Conservation (phyloP, 2,888 invertebrate genomes). For the Erebia palarica region DNA sequence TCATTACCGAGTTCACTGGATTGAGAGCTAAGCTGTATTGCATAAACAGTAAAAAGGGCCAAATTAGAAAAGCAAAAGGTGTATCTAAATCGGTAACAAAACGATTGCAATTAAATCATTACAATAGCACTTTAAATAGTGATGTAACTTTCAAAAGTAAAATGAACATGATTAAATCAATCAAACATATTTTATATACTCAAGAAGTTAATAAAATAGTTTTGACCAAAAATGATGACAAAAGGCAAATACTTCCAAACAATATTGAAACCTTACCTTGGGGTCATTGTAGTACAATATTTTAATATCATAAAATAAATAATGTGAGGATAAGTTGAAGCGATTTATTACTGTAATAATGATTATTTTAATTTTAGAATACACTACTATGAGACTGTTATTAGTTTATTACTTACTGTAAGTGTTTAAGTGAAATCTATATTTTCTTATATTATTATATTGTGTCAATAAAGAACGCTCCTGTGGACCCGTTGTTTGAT, state of each 20-base stretch:
- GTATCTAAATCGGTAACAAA: constrained; percentile 9
- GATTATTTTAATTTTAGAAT: not conserved
- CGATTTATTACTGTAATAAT: not conserved
- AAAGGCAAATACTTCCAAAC: constrained; percentile 16
- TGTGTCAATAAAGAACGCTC: not conserved
- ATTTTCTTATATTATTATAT: not conserved
- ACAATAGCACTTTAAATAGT: constrained; percentile 8
- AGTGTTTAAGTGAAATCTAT: not conserved
- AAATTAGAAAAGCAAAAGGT: constrained; percentile 6
- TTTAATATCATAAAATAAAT: constrained; percentile 2
- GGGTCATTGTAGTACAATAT: constrained; percentile 18
- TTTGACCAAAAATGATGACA: constrained; percentile 19
- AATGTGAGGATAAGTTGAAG: not conserved
- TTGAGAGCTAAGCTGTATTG: not conserved
- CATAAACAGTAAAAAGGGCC: not conserved
- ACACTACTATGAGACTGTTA: not conserved
- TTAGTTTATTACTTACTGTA: not conserved
- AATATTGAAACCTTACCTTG: constrained; percentile 12
- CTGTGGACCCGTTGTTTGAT: no score
- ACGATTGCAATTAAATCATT: not conserved
- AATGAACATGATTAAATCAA: constrained; percentile 13
- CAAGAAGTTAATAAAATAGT: constrained; percentile 22
- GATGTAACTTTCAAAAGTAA: constrained; percentile 3
- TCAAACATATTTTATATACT: constrained; percentile 17
- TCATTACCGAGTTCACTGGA: constrained; percentile 2